phyloP scores from a whole-genome alignment of 2,113 vertebrate genomes.

The Oreochromis spilurus region DNA sequence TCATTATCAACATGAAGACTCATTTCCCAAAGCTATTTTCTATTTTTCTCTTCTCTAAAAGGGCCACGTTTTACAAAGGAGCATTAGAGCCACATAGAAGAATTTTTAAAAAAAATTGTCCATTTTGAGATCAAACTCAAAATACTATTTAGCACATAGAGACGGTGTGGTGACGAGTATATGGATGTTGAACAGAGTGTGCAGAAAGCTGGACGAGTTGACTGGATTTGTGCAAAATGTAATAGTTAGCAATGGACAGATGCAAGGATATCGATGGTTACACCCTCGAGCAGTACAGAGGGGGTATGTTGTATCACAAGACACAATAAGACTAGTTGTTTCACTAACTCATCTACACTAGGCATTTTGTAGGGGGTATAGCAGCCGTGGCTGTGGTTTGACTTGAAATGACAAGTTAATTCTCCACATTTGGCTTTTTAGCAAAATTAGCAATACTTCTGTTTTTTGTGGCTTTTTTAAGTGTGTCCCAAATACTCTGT shows the following conservation, averaged over 20 bases:
- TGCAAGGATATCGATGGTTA: background rate
- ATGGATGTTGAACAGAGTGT: background rate
- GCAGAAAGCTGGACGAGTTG: background rate
- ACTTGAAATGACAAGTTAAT: background rate
- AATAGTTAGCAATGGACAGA: background rate
- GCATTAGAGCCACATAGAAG: background rate
- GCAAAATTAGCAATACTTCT: background rate
- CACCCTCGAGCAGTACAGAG: background rate
- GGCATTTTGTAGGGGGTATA: background rate
- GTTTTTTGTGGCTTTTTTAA: background rate
- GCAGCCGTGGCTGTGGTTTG: background rate
- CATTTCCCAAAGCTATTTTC: background rate
- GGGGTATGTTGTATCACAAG: background rate
- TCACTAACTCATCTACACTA: background rate
- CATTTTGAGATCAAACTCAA: background rate
- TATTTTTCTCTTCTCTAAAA: background rate
- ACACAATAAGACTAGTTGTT: background rate
- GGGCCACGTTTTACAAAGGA: background rate
- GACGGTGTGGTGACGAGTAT: background rate
- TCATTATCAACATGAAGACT: background rate
- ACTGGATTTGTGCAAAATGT: background rate
- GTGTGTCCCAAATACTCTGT: background rate
- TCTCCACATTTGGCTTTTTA: background rate
- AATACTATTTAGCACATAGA: background rate
- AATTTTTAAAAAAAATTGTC: background rate